These are phyloP conservation scores for Hydrophis major DNA, from an alignment of 2,797 vertebrate genomes.

Conservation along the genomic window DNA sequence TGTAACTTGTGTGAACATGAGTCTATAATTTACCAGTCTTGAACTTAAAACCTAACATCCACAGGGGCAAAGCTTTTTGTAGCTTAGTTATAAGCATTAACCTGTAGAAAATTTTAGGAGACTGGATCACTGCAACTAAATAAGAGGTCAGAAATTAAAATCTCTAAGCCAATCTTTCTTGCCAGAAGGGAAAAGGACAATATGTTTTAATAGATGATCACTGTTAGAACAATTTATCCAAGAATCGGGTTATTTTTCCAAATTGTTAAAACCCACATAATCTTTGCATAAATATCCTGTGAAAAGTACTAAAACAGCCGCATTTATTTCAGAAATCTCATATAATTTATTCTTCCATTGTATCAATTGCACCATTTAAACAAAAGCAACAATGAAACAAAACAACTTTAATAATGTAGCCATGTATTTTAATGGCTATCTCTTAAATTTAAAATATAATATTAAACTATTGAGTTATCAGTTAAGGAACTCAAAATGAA, in stretches of 20 bases:
- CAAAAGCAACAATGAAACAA: constrained; percentile 23
- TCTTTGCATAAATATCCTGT: background rate
- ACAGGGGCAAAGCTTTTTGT: constrained; percentile 10
- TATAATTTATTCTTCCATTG: constrained; percentile 4
- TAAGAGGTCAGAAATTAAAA: background rate
- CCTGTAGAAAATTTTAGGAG: constrained; percentile 21
- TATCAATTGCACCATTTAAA: constrained; percentile 5
- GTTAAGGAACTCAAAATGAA: constrained; percentile 24
- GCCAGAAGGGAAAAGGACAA: background rate
- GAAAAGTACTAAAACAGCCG: constrained; percentile 37
- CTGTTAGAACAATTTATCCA: constrained; percentile 8
- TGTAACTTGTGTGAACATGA: background rate
- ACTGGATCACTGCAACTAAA: constrained; percentile 4
- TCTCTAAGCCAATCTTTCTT: background rate
- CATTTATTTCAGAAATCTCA: constrained; percentile 38
- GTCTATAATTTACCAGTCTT: constrained; percentile 12
- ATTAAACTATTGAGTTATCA: constrained; percentile 5
- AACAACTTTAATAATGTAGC: background rate
- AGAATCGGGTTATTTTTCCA: background rate
- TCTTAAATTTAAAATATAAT: constrained; percentile 31
- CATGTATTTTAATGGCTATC: constrained; percentile 7
- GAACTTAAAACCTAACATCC: background rate
- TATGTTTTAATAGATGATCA: background rate
- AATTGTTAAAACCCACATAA: background rate
- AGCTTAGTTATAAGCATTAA: constrained; percentile 22